Evolutionary conservation across 2,113 vertebrate species (phyloP).

Genomic region (Gobio gobio): DNA sequence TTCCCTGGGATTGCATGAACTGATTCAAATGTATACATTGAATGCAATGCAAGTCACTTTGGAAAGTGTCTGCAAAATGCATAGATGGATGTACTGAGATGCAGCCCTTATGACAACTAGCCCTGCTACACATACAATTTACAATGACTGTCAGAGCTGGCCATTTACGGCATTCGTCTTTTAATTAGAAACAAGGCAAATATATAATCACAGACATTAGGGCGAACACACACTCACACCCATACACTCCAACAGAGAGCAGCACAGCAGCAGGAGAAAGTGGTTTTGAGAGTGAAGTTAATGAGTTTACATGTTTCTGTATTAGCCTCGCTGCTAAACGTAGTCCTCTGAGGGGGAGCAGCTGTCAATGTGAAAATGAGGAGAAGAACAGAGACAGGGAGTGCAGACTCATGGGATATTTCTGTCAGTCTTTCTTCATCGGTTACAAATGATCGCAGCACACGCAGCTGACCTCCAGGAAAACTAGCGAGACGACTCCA

Average conservation of each 20-base stretch:
- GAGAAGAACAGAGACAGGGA: constrained; percentile 28
- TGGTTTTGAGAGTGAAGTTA: constrained; percentile 18
- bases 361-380: constrained; percentile 28
- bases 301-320: constrained; percentile 50
- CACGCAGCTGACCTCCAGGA: constrained; percentile 22
- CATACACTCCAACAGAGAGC: not conserved
- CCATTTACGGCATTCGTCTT: not conserved
- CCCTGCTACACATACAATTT: not conserved
- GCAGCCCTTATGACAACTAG: not conserved
- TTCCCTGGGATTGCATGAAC: not conserved
- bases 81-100: not conserved
- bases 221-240: not conserved
- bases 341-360: constrained; percentile 49
- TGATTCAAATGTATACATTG: not conserved
- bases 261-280: not conserved
- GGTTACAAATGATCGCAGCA: constrained; percentile 28
- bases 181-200: not conserved
- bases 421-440: constrained; percentile 41
- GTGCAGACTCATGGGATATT: constrained; percentile 20
- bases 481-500: constrained; percentile 12
- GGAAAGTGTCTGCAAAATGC: not conserved
- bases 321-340: constrained; percentile 61
- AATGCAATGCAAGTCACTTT: not conserved
- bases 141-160: not conserved
- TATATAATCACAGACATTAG: constrained; percentile 9